Evolutionary conservation across 2,888 invertebrate species (phyloP), one percentile per base, ranked within the genome.

Genomic region (Philereme transversata): DNA sequence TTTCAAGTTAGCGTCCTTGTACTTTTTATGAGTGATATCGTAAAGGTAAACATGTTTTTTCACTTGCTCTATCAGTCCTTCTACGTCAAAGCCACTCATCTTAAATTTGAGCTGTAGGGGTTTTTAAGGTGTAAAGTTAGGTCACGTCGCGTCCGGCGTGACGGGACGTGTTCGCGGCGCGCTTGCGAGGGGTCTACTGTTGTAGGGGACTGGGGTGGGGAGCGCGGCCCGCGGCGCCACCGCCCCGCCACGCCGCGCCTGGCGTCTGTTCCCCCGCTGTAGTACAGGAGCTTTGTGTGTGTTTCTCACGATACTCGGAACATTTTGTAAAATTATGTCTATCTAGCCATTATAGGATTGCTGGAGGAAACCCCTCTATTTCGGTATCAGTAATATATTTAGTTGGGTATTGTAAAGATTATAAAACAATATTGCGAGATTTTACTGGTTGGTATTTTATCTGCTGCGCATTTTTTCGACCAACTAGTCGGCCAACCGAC

Each of bases 161-260:
- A 60, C 51, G 57, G 41, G 34, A 47, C 62, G 57, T 57, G 60
- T 45, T 57, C 40, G 41, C 55, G 46, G 43, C 57, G 58, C 10
- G 52, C 35, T 57, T 10, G 34, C 51, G 57, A 54, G 51, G 36
- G 54, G 57, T 55, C 44, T 38, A 55, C 59, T 34, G 10, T 33
- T 11, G 34, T 49, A 56, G 36, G 10, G 35, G 38, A 43, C n/a
- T 22, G 22, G 35, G 35, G 34, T 22, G 22, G 35, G 35, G 34
- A 11, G 48, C 55, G 45, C 45, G 52, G 38, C 57, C 36, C 53
- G 62, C 46, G 38, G 48, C 49, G 53, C 49, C 52, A 45, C 49
- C 65, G 62, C 60, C 65, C 51, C 65, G 60, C 65, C 60, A 54
- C 65, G 60, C 55, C 54, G 65, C 64, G 51, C 53, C 53, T 44